These are phyloP conservation scores for Geococcyx californianus DNA, from an alignment of 2,113 vertebrate species.

Conservation along the genomic window DNA sequence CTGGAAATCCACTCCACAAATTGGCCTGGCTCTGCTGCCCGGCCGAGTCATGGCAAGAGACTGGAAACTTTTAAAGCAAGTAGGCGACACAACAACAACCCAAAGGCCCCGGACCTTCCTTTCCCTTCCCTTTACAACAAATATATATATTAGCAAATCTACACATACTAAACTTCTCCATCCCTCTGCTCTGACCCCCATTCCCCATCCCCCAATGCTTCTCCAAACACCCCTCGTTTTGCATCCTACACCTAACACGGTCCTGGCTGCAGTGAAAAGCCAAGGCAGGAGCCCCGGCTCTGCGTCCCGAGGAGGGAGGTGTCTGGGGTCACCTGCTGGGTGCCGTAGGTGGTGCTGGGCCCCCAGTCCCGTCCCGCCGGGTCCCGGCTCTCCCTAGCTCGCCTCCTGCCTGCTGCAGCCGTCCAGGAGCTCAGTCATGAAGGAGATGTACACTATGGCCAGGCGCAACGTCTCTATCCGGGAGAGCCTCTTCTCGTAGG, in stretches of 20 bases:
- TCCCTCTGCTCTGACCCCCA: not conserved
- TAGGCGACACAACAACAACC: not conserved
- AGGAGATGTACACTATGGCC: conserved; percentile 96
- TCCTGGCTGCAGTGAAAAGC: not conserved
- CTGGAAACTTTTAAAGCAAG: not conserved
- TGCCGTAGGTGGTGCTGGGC: not conserved
- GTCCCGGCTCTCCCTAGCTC: not conserved
- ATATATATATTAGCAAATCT: not conserved
- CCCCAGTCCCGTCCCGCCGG: not conserved
- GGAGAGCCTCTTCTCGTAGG: conserved; percentile 95
- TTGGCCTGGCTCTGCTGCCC: not conserved
- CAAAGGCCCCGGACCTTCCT: not conserved
- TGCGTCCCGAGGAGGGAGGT: not conserved
- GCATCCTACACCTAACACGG: not conserved
- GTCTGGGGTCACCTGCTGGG: not conserved
- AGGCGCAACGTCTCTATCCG: conserved; percentile 94
- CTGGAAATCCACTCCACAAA: not conserved
- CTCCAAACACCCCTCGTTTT: not conserved
- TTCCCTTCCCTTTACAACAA: not conserved
- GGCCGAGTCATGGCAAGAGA: not conserved
- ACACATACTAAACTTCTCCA: not conserved
- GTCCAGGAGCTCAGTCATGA: conserved; percentile 94
- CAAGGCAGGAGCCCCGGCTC: not conserved
- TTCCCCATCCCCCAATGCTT: not conserved
- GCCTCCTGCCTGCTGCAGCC: conserved; percentile 19